A percentile compares a stretch with the other conserved stretches of the same genome.
phyloP scores from a whole-genome alignment of 2,113 vertebrate species.

The Garra rufa region DNA sequence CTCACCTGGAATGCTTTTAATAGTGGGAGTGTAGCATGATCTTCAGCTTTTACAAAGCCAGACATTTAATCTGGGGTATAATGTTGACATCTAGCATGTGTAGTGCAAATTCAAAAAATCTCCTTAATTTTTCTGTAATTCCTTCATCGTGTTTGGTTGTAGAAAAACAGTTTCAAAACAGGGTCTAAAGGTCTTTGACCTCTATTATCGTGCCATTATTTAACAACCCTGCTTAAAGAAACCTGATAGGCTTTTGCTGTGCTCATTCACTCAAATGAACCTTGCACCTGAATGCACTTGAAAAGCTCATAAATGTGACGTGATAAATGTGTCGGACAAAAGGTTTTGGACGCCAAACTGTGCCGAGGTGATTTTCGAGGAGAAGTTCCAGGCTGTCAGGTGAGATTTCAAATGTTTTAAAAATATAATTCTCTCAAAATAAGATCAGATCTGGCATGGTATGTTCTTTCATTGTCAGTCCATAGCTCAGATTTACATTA shows the following conservation, averaged over 20 bases:
- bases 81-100: background rate
- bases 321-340: background rate
- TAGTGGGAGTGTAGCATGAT: background rate
- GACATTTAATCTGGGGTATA: constrained; percentile 13
- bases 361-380: background rate
- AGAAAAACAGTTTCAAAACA: background rate
- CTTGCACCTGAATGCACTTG: constrained; percentile 32
- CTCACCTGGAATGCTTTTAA: background rate
- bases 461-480: background rate
- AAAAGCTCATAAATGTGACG: constrained; percentile 1
- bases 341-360: background rate
- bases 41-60: background rate
- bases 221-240: background rate
- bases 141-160: background rate
- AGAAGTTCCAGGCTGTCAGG: background rate
- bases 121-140: too few species aligned
- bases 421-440: background rate
- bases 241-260: constrained; percentile 23
- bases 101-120: background rate
- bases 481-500: background rate
- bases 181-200: constrained; percentile 3
- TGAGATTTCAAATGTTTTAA: background rate
- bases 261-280: background rate
- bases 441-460: background rate
- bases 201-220: background rate